Evolutionary conservation across 1,140 invertebrate genomes (phyloP), one percentile per base, ranked within the genome.

Genomic region (Ostrea denselamellosa): DNA sequence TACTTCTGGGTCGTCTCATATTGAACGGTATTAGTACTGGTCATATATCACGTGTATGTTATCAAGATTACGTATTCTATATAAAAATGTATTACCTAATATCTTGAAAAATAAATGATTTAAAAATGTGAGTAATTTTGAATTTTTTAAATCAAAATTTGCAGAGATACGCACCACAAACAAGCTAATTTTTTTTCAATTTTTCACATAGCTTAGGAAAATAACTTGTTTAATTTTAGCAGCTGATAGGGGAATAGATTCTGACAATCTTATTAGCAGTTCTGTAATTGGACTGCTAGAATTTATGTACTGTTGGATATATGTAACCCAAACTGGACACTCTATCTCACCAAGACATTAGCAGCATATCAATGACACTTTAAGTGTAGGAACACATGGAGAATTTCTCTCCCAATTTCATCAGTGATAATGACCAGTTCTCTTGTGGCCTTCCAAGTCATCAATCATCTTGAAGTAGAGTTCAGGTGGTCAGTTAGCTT

Each of bases 321-420:
- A 22, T 77, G 34, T 44, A 44, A 77, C 68, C 68, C 68, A 12
- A 44, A 77, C 68, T 77, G 68, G 68, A 77, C 68, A 77, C 68
- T 34, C 10, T 77, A 4, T 77, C 68, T 77, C 68, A 77, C 68
- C 68, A 77, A 77, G 68, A 77, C 68, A 77, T 77, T 77, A 77
- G 28, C 68, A 77, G 68, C 68, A 77, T 25, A 77, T 77, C 68
- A 77, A 77, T 77, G 68, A 77, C 68, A 77, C 68, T 77, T 77
- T 77, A 28, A 77, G 68, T 77, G 68, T 77, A 77, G 68, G 68
- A 77, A 77, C 68, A 77, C 68, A 77, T 77, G 68, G 68, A 77
- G 68, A 77, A 77, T 25, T 77, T 77, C 68, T 77, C 68, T 77
- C 68, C 68, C 68, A 77, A 77, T 77, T 77, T 77, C 68, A 77